Conservation (phyloP, 2,797 vertebrate species). For the Pseudochaenichthys georgianus region DNA sequence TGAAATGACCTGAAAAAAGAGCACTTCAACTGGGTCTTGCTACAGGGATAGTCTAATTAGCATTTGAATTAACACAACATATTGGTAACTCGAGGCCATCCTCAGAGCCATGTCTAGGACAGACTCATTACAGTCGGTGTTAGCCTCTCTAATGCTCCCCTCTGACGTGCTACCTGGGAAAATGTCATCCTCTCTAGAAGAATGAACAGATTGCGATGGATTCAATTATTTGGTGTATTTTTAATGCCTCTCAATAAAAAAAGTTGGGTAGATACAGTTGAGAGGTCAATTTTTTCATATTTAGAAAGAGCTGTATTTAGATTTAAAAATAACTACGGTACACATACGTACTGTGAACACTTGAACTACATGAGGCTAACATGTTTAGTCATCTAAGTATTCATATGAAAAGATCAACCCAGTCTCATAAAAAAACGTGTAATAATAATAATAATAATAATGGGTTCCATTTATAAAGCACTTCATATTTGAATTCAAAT, state of each 20-base stretch:
- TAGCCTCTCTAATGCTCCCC: constrained; percentile 61
- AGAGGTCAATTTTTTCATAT: not conserved
- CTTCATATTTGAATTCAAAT: no score
- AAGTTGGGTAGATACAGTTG: not conserved
- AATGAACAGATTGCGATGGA: constrained; percentile 37
- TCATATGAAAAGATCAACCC: not conserved
- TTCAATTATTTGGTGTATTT: constrained; percentile 3
- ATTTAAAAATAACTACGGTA: not conserved
- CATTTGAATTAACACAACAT: constrained; percentile 86
- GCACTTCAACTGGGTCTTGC: constrained; percentile 57
- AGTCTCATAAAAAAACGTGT: no score
- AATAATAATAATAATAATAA: no score
- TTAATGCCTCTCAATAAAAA: constrained; percentile 17
- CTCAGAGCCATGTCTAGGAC: constrained; percentile 73
- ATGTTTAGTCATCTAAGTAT: not conserved
- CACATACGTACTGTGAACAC: not conserved
- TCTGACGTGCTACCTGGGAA: constrained; percentile 52
- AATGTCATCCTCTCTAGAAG: constrained; percentile 56
- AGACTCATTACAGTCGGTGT: constrained; percentile 75
- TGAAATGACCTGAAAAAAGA: constrained; percentile 65
- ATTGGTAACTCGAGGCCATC: constrained; percentile 80
- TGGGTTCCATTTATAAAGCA: no score
- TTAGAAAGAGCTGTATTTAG: not conserved
- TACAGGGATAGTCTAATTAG: constrained; percentile 81
- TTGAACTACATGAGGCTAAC: not conserved